Evolutionary conservation across 2,888 invertebrate species (phyloP).

Genomic region (Scaptomyza cyrtandrae): DNA sequence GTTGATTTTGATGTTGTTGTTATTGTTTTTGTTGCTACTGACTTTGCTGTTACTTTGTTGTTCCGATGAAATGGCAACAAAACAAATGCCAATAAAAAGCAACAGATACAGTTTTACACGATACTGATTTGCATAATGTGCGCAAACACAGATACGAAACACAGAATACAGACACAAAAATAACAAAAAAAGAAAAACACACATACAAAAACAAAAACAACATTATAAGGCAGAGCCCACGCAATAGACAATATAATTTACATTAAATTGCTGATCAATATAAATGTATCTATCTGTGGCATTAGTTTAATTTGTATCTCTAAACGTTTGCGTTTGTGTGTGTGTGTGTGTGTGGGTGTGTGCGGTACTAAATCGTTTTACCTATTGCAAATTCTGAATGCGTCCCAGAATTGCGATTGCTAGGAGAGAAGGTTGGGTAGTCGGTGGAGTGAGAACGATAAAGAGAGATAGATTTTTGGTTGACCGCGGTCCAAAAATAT

Average conservation of each 20-base stretch:
- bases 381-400: constrained; percentile 53
- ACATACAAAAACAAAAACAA: constrained; percentile 23
- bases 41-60: constrained; percentile 12
- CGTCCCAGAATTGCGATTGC: constrained; percentile 20
- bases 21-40: constrained; percentile 19
- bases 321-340: constrained; percentile 12
- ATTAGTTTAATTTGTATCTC: constrained; percentile 75
- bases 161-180: constrained; percentile 12
- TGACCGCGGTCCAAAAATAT: constrained; percentile 61
- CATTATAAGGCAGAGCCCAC: constrained; percentile 27
- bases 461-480: constrained; percentile 51
- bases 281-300: constrained; percentile 73
- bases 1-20: constrained; percentile 1
- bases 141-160: constrained; percentile 26
- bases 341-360: constrained; percentile 17
- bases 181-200: constrained; percentile 8
- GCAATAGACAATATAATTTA: constrained; percentile 74
- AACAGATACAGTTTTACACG: constrained; percentile 65
- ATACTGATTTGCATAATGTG: constrained; percentile 73
- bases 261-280: constrained; percentile 80
- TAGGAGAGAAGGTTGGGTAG: background rate
- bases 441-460: background rate
- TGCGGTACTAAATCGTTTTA: constrained; percentile 60
- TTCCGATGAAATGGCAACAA: constrained; percentile 55
- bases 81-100: constrained; percentile 74